A percentile compares a stretch with the other conserved stretches of the same genome.
Evolutionary conservation across 1,140 invertebrate species (phyloP).

Genomic region (Euura lappo): DNA sequence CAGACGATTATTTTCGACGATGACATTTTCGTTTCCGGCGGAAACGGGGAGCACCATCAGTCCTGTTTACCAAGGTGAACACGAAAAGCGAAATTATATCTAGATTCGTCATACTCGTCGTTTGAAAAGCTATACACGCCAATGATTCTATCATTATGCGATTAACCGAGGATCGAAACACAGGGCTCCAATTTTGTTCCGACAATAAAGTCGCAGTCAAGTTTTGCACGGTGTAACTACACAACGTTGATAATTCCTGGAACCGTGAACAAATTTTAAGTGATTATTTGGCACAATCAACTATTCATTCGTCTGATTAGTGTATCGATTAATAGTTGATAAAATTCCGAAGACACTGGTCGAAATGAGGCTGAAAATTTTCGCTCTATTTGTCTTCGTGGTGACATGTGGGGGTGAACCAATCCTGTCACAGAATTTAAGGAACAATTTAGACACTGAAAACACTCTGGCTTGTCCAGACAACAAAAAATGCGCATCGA

Average conservation of each 20-base stretch:
- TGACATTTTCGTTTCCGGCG: slow-evolving; percentile 36
- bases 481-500: slow-evolving; percentile 30
- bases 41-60: slow-evolving; percentile 32
- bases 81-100: slow-evolving; percentile 29
- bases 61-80: slow-evolving; percentile 25
- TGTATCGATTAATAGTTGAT: background rate
- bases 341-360: background rate
- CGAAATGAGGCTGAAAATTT: background rate
- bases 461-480: slow-evolving; percentile 34
- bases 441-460: slow-evolving; percentile 14
- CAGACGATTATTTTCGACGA: background rate
- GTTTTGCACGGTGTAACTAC: background rate
- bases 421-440: background rate
- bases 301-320: background rate
- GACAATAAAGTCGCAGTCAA: background rate
- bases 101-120: background rate
- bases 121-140: background rate
- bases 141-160: background rate
- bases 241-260: background rate
- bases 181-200: background rate
- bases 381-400: background rate
- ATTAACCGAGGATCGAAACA: background rate
- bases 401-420: background rate
- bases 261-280: background rate
- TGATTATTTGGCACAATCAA: background rate